Conservation (phyloP, 2,888 invertebrate genomes). For the Ischnus inquisitorius region DNA sequence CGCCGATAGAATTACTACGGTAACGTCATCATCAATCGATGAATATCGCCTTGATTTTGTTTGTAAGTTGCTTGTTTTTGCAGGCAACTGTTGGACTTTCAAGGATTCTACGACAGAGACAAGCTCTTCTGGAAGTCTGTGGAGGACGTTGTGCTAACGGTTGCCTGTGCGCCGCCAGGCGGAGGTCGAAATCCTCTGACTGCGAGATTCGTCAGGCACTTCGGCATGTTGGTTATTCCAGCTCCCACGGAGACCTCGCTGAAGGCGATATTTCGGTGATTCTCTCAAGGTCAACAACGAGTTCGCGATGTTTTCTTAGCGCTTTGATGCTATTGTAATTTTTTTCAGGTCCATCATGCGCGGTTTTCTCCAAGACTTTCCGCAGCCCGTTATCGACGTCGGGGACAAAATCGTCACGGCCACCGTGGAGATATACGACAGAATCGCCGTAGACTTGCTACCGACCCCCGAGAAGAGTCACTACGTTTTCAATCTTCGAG, state of each 20-base stretch:
- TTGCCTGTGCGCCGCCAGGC: conserved; percentile 96
- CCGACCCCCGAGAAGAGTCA: conserved; percentile 97
- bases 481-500: conserved; percentile 96
- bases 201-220: conserved; percentile 94
- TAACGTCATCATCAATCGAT: conserved; percentile 77
- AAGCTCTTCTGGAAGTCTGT: conserved; percentile 96
- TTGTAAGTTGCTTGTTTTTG: conserved; percentile 55
- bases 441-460: conserved; percentile 92
- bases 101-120: conserved; percentile 94
- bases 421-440: conserved; percentile 93
- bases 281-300: background rate
- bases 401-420: conserved; percentile 91
- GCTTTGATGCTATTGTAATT: too few relatives aligned
- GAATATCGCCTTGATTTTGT: background rate
- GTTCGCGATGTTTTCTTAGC: too few relatives aligned
- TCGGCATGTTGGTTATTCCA: conserved; percentile 94
- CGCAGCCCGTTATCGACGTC: conserved; percentile 89
- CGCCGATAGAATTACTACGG: conserved; percentile 95
- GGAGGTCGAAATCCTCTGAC: conserved; percentile 95
- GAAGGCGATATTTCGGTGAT: conserved; percentile 90
- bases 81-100: conserved; percentile 91
- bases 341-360: conserved; percentile 88
- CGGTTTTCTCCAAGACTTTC: conserved; percentile 93
- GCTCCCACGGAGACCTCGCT: conserved; percentile 92
- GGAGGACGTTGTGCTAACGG: conserved; percentile 92